Evolutionary conservation across 2,113 vertebrate species (phyloP), one percentile per base, ranked within the genome.

Genomic region (Eulemur rufifrons): DNA sequence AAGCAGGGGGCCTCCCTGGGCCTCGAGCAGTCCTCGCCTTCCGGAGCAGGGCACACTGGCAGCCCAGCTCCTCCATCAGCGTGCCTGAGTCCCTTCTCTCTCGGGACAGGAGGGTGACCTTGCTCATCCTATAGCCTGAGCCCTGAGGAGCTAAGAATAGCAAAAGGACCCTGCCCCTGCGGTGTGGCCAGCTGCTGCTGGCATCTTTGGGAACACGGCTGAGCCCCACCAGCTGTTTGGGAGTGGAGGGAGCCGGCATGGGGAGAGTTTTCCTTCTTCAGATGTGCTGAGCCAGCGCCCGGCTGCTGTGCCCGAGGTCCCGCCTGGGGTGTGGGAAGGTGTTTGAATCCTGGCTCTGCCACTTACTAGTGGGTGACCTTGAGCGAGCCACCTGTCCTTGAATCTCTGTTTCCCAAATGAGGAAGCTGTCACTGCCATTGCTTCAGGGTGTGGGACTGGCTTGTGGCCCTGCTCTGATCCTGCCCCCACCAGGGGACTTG

Each of bases 211-310:
- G 87, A 37, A 7, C 42, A 0, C 0, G 6, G 45, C 77, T 34
- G 47, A 84, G 68, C 74, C 83, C 25, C 1, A 34, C 85, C 88
- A 90, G 95, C 93, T 92, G 95, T 54, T 86, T 25, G 83, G 23
- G 8, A 34, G 69, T 21, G 7, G 14, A 37, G 76, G 17, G 37
- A 39, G 20, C 21, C 9, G 7, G 17, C 13, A 29, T 7, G 27
- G n/a, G 5, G 8, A 17, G 23, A 0, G 47, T 13, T 13, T 74
- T 39, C 59, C 42, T 0, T 3, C 85, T 52, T 21, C 1, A 0
- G 12, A 61, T 66, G 52, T 47, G 76, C 92, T 11, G 54, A 68
- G 61, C 54, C 61, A 52, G n/a, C 6, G 1, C 32, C 15, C 2
- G 3, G 50, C 76, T 15, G 25, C 42, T 4, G 39, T 25, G 63